These are phyloP conservation scores for Noctua janthina DNA, from an alignment of 2,888 invertebrate species.

Conservation along the genomic window DNA sequence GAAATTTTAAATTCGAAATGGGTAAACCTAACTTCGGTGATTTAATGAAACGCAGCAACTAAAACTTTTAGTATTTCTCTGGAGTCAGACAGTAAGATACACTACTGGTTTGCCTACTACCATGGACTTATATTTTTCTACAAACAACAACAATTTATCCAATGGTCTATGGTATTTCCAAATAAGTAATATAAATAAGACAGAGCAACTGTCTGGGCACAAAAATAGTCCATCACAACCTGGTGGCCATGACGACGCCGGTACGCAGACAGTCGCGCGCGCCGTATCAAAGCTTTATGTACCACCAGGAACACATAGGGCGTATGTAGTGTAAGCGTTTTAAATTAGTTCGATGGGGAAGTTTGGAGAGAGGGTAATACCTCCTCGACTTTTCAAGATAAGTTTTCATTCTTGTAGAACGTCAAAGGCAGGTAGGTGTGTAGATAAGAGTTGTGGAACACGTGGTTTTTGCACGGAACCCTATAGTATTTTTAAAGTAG, in stretches of 20 bases:
- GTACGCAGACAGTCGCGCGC: constrained; percentile 60
- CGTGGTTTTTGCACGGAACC: no score
- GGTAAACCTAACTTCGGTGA: neutral
- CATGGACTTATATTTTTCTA: neutral
- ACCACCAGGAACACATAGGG: constrained; percentile 67
- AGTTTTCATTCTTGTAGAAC: constrained; percentile 9
- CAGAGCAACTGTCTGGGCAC: constrained; percentile 40
- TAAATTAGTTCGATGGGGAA: constrained; percentile 46
- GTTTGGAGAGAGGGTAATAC: constrained; percentile 21
- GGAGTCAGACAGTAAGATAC: neutral
- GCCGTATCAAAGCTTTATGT: constrained; percentile 49
- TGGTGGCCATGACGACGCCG: constrained; percentile 73
- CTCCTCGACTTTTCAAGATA: neutral
- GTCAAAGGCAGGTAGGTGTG: neutral
- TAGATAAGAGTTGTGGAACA: neutral
- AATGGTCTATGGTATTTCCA: constrained; percentile 12
- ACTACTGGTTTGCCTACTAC: neutral
- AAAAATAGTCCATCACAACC: constrained; percentile 63
- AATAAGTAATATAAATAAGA: constrained; percentile 37
- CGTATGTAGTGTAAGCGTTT: constrained; percentile 60
- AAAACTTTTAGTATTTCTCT: neutral
- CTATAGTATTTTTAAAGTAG: no score
- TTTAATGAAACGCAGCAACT: neutral
- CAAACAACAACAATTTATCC: neutral
- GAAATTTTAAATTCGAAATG: neutral